Conservation (phyloP, 1,140 invertebrate species). For the Meloidogyne floridensis region DNA sequence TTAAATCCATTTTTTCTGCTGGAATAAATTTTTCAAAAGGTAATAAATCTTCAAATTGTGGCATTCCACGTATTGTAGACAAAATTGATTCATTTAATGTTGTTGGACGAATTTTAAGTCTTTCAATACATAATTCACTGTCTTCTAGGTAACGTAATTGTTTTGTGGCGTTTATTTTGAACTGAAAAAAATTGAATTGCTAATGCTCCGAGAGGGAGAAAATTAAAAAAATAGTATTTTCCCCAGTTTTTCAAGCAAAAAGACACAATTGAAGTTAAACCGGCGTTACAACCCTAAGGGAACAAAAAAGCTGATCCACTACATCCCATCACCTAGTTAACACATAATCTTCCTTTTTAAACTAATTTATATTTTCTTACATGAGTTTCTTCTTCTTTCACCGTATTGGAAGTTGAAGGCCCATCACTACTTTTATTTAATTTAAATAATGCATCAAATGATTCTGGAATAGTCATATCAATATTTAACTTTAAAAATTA, state of each 20-base stretch:
- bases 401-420: neutral
- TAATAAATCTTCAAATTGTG: constrained; percentile 4
- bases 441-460: constrained; percentile 21
- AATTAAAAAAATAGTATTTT: neutral
- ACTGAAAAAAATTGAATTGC: neutral
- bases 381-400: neutral
- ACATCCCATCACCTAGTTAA: no score
- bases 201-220: no score
- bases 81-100: neutral
- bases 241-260: neutral
- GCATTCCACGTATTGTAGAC: constrained; percentile 6
- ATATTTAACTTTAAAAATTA: constrained; percentile 13
- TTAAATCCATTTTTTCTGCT: neutral
- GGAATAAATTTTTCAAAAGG: neutral
- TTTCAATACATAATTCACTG: constrained; percentile 23
- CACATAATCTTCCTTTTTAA: no score
- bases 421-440: neutral
- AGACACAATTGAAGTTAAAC: neutral
- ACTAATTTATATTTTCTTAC: neutral
- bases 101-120: constrained; percentile 28
- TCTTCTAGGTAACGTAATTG: constrained; percentile 36
- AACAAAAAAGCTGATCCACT: no score
- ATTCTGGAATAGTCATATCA: constrained; percentile 18
- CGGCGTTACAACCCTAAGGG: neutral
- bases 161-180: constrained; percentile 31